Conservation (phyloP, 2,888 invertebrate species). For the Clanis bilineata region DNA sequence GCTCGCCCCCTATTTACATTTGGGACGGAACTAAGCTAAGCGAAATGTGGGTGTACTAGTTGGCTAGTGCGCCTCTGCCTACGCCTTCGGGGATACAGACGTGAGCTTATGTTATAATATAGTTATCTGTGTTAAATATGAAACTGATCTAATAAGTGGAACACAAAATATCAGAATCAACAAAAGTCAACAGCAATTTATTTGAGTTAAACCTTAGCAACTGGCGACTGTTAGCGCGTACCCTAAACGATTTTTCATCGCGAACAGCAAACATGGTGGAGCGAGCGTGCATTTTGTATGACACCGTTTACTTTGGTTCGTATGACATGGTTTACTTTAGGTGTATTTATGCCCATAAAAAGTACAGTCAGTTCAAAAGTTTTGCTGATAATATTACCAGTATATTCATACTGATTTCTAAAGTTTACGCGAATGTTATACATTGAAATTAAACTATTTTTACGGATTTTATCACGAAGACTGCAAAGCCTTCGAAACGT, state of each 20-base stretch:
- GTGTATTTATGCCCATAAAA: not conserved
- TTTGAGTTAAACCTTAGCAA: not conserved
- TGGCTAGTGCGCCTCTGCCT: too few species aligned
- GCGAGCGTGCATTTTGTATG: conserved; percentile 15
- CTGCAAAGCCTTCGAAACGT: too few species aligned
- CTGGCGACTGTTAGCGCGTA: not conserved
- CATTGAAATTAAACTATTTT: too few species aligned
- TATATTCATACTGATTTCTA: not conserved
- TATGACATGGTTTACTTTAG: conserved; percentile 16
- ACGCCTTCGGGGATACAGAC: too few species aligned
- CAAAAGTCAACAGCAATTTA: not conserved
- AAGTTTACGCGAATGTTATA: not conserved
- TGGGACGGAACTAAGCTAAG: too few species aligned
- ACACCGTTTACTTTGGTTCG: conserved; percentile 17
- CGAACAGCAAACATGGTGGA: not conserved
- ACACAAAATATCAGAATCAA: not conserved
- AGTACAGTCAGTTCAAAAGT: not conserved
- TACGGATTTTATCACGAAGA: too few species aligned
- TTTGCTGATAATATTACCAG: not conserved
- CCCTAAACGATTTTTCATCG: conserved; percentile 3
- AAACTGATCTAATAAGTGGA: not conserved
- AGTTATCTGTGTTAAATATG: too few species aligned
- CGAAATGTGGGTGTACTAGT: too few species aligned
- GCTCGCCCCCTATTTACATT: too few species aligned
- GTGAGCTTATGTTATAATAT: too few species aligned